These are phyloP conservation scores for Alectoris magna DNA, from an alignment of 2,797 vertebrate genomes.

Conservation along the genomic window DNA sequence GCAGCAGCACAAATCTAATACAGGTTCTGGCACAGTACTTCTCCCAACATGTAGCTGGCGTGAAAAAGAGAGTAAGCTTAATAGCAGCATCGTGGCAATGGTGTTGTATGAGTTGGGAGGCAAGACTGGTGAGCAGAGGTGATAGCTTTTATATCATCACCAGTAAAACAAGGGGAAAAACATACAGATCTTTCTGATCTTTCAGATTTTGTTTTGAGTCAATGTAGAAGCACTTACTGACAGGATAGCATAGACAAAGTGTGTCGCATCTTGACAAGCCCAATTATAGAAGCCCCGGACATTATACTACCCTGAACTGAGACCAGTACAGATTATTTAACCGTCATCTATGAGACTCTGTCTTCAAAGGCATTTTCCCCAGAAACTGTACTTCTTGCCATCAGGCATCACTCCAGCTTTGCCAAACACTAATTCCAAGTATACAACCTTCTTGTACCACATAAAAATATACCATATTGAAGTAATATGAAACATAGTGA, in stretches of 20 bases:
- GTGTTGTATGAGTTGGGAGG: background rate
- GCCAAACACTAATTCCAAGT: background rate
- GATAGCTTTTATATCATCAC: background rate
- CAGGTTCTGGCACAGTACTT: background rate
- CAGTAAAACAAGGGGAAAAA: background rate
- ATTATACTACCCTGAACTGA: background rate
- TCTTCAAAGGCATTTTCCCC: background rate
- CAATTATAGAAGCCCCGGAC: background rate
- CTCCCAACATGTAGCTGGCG: background rate
- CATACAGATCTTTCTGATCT: background rate
- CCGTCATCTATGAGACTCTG: background rate
- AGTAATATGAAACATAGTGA: background rate
- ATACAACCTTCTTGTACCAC: background rate
- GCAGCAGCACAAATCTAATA: background rate
- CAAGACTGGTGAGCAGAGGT: background rate
- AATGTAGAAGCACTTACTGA: background rate
- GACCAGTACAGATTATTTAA: background rate
- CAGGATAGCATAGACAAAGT: background rate
- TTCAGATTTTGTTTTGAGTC: background rate
- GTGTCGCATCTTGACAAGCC: background rate
- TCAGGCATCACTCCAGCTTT: background rate
- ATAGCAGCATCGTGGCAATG: background rate
- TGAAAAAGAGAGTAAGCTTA: background rate
- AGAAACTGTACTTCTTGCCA: background rate
- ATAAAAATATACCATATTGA: background rate